Evolutionary conservation across 2,888 invertebrate species (phyloP).

Genomic region (Rugalucina vietnamica): DNA sequence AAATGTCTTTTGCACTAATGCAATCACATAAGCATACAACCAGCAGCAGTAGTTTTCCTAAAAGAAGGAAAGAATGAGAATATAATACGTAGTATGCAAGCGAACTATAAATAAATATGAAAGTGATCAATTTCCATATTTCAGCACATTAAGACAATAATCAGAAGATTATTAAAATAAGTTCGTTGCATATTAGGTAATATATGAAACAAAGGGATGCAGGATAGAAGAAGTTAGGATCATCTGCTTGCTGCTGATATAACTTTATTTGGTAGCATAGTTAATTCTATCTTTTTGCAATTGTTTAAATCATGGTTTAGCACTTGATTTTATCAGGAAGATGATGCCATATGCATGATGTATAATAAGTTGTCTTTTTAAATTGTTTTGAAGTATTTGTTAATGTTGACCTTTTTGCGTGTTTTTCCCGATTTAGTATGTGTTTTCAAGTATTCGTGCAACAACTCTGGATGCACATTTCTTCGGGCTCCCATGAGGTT

Average conservation of each 20-base stretch:
- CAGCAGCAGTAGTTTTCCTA: background rate
- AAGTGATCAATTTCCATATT: constrained; percentile 8
- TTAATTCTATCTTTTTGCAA: too few species aligned
- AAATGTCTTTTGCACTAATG: background rate
- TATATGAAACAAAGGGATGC: background rate
- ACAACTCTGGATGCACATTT: background rate
- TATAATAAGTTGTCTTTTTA: too few species aligned
- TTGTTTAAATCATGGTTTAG: too few species aligned
- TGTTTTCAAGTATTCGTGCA: background rate
- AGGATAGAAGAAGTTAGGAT: too few species aligned
- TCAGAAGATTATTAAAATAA: background rate
- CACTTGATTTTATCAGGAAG: too few species aligned
- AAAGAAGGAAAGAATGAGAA: background rate
- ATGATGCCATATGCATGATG: too few species aligned
- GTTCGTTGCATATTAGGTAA: background rate
- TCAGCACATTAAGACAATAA: constrained; percentile 2
- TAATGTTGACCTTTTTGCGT: background rate
- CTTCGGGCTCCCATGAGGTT: background rate
- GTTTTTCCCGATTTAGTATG: background rate
- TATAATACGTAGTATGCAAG: background rate
- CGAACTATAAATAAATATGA: constrained; percentile 3
- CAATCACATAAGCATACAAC: too few species aligned
- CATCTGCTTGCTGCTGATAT: too few species aligned
- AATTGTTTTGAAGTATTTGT: too few species aligned
- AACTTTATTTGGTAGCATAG: too few species aligned